phyloP scores from a whole-genome alignment of 2,888 invertebrate species.

The Agrilus mali region DNA sequence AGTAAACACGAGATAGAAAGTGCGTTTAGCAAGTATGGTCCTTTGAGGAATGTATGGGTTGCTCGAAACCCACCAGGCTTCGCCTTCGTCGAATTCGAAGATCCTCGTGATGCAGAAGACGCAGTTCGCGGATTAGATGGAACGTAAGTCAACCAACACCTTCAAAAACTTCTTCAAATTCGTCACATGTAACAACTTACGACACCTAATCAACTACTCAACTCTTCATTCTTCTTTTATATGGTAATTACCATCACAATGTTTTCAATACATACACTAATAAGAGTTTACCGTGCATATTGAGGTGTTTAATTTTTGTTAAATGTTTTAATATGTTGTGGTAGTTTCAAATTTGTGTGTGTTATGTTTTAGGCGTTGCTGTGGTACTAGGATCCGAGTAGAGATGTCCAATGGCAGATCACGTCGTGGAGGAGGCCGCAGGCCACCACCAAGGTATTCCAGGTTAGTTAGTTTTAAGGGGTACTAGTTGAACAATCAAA shows the following conservation, averaged over 20 bases:
- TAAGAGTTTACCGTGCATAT: background rate
- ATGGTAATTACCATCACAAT: conserved; percentile 7
- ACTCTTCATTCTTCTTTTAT: conserved; percentile 8
- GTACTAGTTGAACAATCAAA: too few species aligned
- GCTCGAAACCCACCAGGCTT: conserved; percentile 88
- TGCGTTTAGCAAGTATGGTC: conserved; percentile 78
- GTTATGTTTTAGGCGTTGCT: conserved; percentile 54
- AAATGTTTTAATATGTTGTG: background rate
- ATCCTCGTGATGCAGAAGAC: conserved; percentile 79
- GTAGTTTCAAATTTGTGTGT: background rate
- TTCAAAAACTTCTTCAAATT: conserved; percentile 3
- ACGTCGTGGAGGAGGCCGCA: conserved; percentile 36
- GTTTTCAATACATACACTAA: background rate
- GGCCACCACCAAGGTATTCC: conserved; percentile 30
- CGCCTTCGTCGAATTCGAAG: conserved; percentile 83
- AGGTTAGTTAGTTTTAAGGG: conserved; percentile 18
- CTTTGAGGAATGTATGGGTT: conserved; percentile 85
- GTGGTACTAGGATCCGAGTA: conserved; percentile 79
- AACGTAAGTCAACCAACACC: conserved; percentile 44
- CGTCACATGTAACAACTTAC: conserved; percentile 8
- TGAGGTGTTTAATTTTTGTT: background rate
- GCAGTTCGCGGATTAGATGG: conserved; percentile 73
- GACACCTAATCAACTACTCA: conserved; percentile 8
- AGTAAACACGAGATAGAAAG: conserved; percentile 83
- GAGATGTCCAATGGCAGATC: conserved; percentile 88